Evolutionary conservation across 2,888 invertebrate genomes (phyloP).

Genomic region (Papilio protenor): DNA sequence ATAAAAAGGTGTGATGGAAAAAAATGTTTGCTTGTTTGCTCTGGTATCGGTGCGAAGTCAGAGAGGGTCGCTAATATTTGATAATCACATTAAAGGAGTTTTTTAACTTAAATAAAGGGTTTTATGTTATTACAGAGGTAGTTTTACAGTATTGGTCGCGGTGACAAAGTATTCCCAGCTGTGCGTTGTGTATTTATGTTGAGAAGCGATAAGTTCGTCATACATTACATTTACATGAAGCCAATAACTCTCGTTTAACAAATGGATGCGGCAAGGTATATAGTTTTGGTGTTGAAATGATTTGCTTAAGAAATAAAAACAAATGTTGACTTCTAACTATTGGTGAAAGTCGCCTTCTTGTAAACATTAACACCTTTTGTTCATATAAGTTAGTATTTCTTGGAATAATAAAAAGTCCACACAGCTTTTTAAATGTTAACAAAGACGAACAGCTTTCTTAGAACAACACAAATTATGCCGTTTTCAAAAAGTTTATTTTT

Average conservation of each 20-base stretch:
- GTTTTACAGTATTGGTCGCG: conserved; percentile 27
- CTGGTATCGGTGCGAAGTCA: background rate
- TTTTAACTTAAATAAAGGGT: background rate
- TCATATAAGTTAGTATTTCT: background rate
- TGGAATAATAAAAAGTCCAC: background rate
- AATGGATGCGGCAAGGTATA: conserved; percentile 37
- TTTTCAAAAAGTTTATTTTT: background rate
- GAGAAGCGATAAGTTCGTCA: conserved; percentile 52
- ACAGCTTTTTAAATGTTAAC: background rate
- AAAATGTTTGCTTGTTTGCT: background rate
- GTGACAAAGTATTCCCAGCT: conserved; percentile 38
- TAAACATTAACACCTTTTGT: background rate
- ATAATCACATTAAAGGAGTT: background rate
- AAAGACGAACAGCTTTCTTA: conserved; percentile 4
- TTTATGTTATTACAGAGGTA: conserved; percentile 22
- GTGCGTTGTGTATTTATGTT: conserved; percentile 47
- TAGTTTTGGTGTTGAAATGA: background rate
- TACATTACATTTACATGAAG: conserved; percentile 45
- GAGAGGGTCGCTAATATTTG: conserved; percentile 1
- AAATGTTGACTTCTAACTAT: background rate
- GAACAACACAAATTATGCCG: background rate
- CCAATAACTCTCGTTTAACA: conserved; percentile 11
- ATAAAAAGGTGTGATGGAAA: background rate
- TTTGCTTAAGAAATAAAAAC: background rate
- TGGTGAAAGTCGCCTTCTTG: background rate